Base-by-base conservation (phyloP, 2,888 invertebrate species). In the Leptinotarsa tumamoca region DNA sequence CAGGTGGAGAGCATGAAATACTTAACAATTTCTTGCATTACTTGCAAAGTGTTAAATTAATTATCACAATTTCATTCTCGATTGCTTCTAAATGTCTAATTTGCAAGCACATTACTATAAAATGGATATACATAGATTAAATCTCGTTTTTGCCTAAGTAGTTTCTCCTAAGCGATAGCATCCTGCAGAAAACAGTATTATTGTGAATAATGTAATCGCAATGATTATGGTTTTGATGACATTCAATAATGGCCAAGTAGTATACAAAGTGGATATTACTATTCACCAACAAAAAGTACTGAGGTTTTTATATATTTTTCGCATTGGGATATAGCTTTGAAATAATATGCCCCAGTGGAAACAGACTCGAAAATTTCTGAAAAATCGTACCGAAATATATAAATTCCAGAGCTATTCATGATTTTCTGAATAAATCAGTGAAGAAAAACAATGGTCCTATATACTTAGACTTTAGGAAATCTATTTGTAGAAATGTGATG, bases 11-110 rank as follows among this genome's bases (percentile, higher is more conserved):
- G 15, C 4, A 23, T 58, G 14, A 27, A 58, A 58, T 27, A 58
- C 23, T 23, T 14, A 23, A 21, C 58, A 23, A 58, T 23, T 70
- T 58, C 70, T 70, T 58, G 58, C 49, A 43, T 58, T 49, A 58
- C 70, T 51, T 18, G 50, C 61, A 7, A 58, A 23, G 70, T 70
- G 69, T 56, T 69, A n/a, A 69, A 58, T 70, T 61, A 50, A 70
- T 70, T 70, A 61, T 70, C 58, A 70, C 70, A 70, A 61, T 70
- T 70, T 70, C 70, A 61, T 70, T 61, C 70, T 70, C 50, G 27
- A 70, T 70, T 50, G 58, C 58, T 61, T 58, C 43, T 58, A 10
- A 70, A 58, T 58, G 49, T 58, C 58, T 23, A n/a, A 70, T 70
- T 58, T 58, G 54, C 70, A 61, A 70, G 56, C 70, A 10, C 18